Base-by-base conservation (phyloP, 2,113 vertebrate species). In the Poecile atricapillus region DNA sequence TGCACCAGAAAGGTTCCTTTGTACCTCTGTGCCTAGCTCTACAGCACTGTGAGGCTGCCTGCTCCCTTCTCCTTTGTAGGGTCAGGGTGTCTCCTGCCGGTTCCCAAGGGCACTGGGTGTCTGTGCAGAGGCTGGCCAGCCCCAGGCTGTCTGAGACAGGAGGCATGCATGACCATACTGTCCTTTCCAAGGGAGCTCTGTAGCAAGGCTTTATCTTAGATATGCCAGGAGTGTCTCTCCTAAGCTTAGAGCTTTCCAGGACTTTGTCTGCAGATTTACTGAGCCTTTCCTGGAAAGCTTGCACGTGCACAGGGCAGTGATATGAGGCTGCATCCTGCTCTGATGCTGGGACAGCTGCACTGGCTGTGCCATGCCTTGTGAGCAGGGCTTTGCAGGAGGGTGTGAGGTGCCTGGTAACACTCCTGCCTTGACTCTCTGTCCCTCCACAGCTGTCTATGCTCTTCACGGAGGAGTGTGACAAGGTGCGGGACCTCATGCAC, bases 381-480 rank as follows among this genome's bases (percentile, higher is more conserved):
- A 79, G 73, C 55, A 71, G 67, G 49, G 58, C 78, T 47, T 89
- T 71, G 58, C 46, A 50, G 23, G 49, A 70, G 53, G 59, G 19
- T 74, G 19, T 92, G 68, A 90, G 22, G 31, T 74, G 64, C 76
- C 59, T 81, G 68, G 15, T 74, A 47, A 30, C 15, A 5, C 80
- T 70, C 47, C 41, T 90, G 46, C 47, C 37, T 63, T 88, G 70
- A 94, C 58, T 81, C 49, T 33, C 10, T 81, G 44, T 94, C 20
- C 52, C 43, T 87, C 84, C 31, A 10, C 96, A 99, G 99, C 98
- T 99, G 37, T 99, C 99, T 78, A 99, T 99, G 99, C 98, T 99
- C 70, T 99, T 99, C 98, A 99, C 99, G 0, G 99, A 99, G 97
- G 99, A 99, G 96, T 99, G 99, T 5, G 99, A 99, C 97, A 99